Evolutionary conservation across 1,140 invertebrate species (phyloP), one percentile per base, ranked within the genome.

Genomic region (Atta cephalotes): DNA sequence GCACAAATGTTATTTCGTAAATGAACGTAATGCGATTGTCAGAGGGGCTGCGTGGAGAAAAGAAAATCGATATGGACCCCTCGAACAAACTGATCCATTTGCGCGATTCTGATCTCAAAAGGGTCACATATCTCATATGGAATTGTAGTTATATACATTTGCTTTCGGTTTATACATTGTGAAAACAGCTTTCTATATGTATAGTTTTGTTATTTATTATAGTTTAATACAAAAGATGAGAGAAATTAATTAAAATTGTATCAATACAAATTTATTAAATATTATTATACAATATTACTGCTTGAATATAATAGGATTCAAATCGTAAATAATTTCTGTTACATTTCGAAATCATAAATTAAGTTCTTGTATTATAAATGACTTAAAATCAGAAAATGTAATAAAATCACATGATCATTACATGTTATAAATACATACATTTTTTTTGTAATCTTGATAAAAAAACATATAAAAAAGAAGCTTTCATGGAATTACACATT

Each of bases 11-110:
- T 51, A 79, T 68, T 79, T 85, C 39, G 14, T 58, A 31, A 62
- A 63, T 60, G 60, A 76, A 53, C 16, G 63, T 65, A 79, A 85
- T 85, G 31, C 66, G 56, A 85, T 79, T 79, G 31, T 45, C 62
- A 65, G 45, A 66, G 84, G 85, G 63, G 39, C 6, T 58, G 84
- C 31, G 51, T 82, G 70, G 86, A 74, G 84, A 76, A 65, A 66
- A 68, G 84, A 85, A 87, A 80, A 77, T 78, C 79, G 85, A 88
- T 88, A 87, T 74, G 87, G 80, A 86, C 68, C 88, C 86, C 68
- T 86, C 88, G 86, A 70, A 91, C 81, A 89, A 91, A 91, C 90
- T 90, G 92, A 94, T 94, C 93, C 91, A 93, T 93, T 92, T 87
- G 72, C 90, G 14, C 25, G 31, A 74, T 31, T 74, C 56, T 74